phyloP scores from a whole-genome alignment of 2,113 vertebrate genomes.

The Sialia sialis region DNA sequence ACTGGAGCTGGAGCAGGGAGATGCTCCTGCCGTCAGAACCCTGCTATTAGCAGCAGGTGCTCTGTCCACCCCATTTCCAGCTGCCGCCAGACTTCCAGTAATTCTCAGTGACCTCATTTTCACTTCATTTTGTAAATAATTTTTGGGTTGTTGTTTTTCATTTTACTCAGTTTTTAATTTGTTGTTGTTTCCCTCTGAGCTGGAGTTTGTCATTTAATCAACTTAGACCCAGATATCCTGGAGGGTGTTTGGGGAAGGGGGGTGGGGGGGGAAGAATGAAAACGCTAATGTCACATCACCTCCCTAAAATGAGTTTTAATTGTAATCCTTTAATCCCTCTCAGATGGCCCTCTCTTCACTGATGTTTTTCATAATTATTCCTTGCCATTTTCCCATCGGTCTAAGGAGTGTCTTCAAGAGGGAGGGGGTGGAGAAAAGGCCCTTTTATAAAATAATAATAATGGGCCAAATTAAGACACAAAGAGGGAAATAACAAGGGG shows the following conservation, averaged over 20 bases:
- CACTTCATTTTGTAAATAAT: slow-evolving; percentile 30
- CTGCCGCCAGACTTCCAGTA: neutral
- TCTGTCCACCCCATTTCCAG: slow-evolving; percentile 7
- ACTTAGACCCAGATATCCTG: slow-evolving; percentile 56
- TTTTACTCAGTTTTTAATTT: slow-evolving; percentile 29
- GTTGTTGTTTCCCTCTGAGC: slow-evolving; percentile 34
- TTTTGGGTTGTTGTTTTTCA: neutral
- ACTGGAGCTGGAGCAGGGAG: neutral
- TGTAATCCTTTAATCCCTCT: slow-evolving; percentile 82
- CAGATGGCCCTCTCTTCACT: slow-evolving; percentile 74
- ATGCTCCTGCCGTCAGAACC: neutral
- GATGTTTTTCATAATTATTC: slow-evolving; percentile 76
- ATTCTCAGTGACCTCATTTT: slow-evolving; percentile 46
- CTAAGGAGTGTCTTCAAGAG: slow-evolving; percentile 69
- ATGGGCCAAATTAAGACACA: slow-evolving; percentile 64
- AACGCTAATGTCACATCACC: slow-evolving; percentile 58
- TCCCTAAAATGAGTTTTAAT: slow-evolving; percentile 70
- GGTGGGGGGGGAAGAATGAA: neutral
- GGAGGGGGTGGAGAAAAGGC: slow-evolving; percentile 49
- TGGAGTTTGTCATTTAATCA: slow-evolving; percentile 54
- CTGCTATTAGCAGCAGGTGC: neutral
- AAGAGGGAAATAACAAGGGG: slow-evolving; percentile 57
- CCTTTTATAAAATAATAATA: slow-evolving; percentile 64
- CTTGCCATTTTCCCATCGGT: slow-evolving; percentile 73
- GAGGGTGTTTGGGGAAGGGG: slow-evolving; percentile 39